These are phyloP conservation scores for Fulmarus glacialis DNA, from an alignment of 2,113 vertebrate species.

Conservation along the genomic window DNA sequence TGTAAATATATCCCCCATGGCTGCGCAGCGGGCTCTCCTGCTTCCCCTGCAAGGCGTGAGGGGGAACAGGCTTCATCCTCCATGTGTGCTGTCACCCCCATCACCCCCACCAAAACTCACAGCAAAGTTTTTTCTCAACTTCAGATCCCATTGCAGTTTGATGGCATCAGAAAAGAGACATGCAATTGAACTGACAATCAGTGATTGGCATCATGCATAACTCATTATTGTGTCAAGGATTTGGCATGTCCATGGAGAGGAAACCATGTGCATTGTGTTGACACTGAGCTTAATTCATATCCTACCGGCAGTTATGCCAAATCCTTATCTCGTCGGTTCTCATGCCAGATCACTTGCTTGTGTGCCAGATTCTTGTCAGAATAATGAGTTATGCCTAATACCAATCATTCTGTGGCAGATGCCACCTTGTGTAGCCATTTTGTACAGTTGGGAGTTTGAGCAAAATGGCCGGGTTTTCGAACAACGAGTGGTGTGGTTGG, in stretches of 20 bases:
- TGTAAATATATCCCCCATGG: neutral
- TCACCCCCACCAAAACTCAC: neutral
- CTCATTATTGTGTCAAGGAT: slow-evolving; percentile 55
- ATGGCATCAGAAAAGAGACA: slow-evolving; percentile 32
- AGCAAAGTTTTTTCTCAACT: neutral
- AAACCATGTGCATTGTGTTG: slow-evolving; percentile 31
- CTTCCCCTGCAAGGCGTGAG: neutral
- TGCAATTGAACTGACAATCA: slow-evolving; percentile 48
- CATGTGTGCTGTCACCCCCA: neutral
- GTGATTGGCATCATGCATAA: slow-evolving; percentile 9
- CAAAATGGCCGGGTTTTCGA: neutral
- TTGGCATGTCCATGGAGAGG: slow-evolving; percentile 44
- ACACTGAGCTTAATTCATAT: slow-evolving; percentile 45
- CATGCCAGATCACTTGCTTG: neutral
- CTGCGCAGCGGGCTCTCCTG: neutral
- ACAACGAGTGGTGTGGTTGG: rapidly evolving
- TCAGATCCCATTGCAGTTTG: neutral
- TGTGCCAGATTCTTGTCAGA: slow-evolving; percentile 60
- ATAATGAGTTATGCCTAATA: slow-evolving; percentile 44
- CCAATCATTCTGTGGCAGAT: slow-evolving; percentile 53
- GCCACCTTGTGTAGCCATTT: slow-evolving; percentile 32
- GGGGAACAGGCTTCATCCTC: neutral
- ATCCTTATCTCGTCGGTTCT: slow-evolving; percentile 23
- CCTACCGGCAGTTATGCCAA: slow-evolving; percentile 18
- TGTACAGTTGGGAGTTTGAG: neutral